Evolutionary conservation across 2,113 vertebrate genomes (phyloP).

Genomic region (Antigone vipio): DNA sequence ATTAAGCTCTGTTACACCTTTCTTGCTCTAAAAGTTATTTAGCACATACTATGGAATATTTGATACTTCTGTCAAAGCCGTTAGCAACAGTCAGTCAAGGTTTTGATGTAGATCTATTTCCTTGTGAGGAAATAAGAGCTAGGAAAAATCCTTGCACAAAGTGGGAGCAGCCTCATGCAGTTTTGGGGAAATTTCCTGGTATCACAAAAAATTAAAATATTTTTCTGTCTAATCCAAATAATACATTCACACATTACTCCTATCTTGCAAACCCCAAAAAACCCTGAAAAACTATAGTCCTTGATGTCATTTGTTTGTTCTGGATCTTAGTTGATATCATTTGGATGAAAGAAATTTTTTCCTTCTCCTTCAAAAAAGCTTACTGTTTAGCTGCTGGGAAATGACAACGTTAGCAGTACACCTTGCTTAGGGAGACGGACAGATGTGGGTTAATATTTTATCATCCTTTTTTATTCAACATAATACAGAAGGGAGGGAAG

Average conservation of each 20-base stretch:
- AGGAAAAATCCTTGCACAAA: not conserved
- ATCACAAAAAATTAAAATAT: not conserved
- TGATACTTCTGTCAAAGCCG: not conserved
- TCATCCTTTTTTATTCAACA: not conserved
- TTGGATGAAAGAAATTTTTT: not conserved
- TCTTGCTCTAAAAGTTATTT: not conserved
- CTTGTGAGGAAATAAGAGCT: not conserved
- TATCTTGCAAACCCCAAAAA: not conserved
- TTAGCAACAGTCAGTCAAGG: not conserved
- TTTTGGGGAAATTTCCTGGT: not conserved
- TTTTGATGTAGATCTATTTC: not conserved
- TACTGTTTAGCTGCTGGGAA: not conserved
- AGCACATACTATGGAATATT: not conserved
- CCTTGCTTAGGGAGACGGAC: not conserved
- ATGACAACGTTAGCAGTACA: not conserved
- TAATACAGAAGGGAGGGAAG: not conserved
- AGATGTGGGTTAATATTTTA: not conserved
- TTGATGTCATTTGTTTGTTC: not conserved
- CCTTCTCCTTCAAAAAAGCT: not conserved
- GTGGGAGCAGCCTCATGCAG: not conserved
- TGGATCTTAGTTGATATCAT: not conserved
- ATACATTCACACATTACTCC: not conserved
- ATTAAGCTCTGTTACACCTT: not conserved
- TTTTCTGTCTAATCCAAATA: not conserved
- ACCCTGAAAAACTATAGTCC: fast-evolving